Evolutionary conservation across 2,888 invertebrate species (phyloP).

Genomic region (Chymomyza procnemis): DNA sequence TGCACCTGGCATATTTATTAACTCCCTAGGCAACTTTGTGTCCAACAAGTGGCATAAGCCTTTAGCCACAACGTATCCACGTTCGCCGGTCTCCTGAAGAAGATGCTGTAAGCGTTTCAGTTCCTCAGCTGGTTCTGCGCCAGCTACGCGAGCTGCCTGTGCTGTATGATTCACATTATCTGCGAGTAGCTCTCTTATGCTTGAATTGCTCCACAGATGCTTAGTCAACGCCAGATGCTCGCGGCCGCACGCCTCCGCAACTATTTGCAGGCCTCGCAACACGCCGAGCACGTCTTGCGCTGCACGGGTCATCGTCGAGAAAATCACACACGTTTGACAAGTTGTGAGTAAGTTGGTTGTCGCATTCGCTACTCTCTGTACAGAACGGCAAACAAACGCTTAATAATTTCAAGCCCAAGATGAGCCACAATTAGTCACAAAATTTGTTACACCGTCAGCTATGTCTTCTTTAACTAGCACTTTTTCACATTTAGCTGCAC

Average conservation of each 20-base stretch:
- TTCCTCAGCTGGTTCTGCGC: slow-evolving; percentile 68
- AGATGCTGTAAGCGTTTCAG: slow-evolving; percentile 78
- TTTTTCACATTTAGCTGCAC: background rate
- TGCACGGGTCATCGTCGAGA: slow-evolving; percentile 76
- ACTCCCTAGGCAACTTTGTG: slow-evolving; percentile 46
- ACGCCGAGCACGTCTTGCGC: slow-evolving; percentile 83
- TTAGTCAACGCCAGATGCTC: slow-evolving; percentile 83
- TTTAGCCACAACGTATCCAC: slow-evolving; percentile 84
- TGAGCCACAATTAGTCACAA: background rate
- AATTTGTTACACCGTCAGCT: background rate
- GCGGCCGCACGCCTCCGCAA: slow-evolving; percentile 83
- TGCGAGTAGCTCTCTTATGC: slow-evolving; percentile 80
- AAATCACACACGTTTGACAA: slow-evolving; percentile 30
- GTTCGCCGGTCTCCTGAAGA: slow-evolving; percentile 81
- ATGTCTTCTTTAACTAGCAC: background rate
- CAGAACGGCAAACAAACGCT: background rate
- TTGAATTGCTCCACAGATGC: slow-evolving; percentile 85
- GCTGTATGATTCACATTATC: slow-evolving; percentile 58
- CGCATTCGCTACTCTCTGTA: background rate
- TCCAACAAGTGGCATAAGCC: slow-evolving; percentile 83
- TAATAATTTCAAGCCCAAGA: background rate
- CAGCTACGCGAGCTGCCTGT: slow-evolving; percentile 54
- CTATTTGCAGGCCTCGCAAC: slow-evolving; percentile 84
- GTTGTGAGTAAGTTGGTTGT: slow-evolving; percentile 19
- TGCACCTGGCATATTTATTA: slow-evolving; percentile 36